Evolutionary conservation across 2,113 vertebrate genomes (phyloP).

Genomic region (Pangasianodon hypophthalmus): DNA sequence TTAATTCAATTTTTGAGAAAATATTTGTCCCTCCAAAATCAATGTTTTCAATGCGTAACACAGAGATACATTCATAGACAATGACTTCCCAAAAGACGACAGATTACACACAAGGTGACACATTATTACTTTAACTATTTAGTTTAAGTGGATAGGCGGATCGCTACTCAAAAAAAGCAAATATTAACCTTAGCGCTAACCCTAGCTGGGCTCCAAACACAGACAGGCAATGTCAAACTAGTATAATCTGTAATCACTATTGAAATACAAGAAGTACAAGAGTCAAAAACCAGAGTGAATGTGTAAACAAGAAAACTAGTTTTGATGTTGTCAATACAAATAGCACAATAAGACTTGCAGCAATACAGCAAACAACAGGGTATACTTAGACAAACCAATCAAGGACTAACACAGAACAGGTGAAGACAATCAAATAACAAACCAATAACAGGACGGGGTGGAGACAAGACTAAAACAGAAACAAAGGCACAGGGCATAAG

Average conservation of each 20-base stretch:
- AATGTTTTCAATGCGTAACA: neutral
- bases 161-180: neutral
- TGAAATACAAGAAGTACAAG: neutral
- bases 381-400: neutral
- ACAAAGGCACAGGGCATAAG: neutral
- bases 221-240: neutral
- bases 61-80: neutral
- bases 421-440: neutral
- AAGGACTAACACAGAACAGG: neutral
- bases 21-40: neutral
- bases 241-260: neutral
- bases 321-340: neutral
- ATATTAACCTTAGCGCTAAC: neutral
- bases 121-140: neutral
- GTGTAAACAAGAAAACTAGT: neutral
- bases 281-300: neutral
- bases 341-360: neutral
- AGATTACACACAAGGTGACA: neutral
- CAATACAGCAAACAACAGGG: neutral
- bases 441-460: neutral
- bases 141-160: neutral
- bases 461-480: neutral
- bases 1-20: neutral
- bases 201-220: neutral
- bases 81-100: neutral